Evolutionary conservation across 1,140 invertebrate genomes (phyloP).

Genomic region (Hyles euphorbiae): DNA sequence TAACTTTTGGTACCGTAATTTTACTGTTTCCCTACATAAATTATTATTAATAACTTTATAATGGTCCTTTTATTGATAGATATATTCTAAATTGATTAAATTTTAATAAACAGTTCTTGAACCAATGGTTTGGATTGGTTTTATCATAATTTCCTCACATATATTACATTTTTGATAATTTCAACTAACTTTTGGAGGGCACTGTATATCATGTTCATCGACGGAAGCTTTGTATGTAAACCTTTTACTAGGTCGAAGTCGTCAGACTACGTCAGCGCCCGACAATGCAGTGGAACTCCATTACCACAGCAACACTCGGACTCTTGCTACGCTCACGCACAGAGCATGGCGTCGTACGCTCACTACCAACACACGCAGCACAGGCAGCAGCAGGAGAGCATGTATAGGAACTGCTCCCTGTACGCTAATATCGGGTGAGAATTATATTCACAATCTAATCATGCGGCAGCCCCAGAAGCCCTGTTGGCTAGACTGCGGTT

Average conservation of each 20-base stretch:
- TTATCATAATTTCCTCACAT: too few relatives aligned
- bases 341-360: slow-evolving; percentile 42
- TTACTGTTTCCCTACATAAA: too few relatives aligned
- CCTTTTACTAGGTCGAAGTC: slow-evolving; percentile 40
- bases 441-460: not conserved
- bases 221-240: not conserved
- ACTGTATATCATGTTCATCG: not conserved
- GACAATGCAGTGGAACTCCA: slow-evolving; percentile 42
- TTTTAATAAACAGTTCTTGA: too few relatives aligned
- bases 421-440: slow-evolving; percentile 70
- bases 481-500: too few relatives aligned
- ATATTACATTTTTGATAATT: too few relatives aligned
- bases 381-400: slow-evolving; percentile 62
- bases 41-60: too few relatives aligned
- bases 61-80: too few relatives aligned
- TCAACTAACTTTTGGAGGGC: too few relatives aligned
- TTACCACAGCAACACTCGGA: slow-evolving; percentile 51
- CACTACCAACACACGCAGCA: slow-evolving; percentile 53
- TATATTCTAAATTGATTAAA: too few relatives aligned
- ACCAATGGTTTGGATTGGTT: too few relatives aligned
- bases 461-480: too few relatives aligned
- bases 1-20: too few relatives aligned
- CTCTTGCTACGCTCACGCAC: slow-evolving; percentile 53
- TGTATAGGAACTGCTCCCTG: slow-evolving; percentile 74
- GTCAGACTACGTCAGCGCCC: slow-evolving; percentile 46